phyloP scores from a whole-genome alignment of 2,797 vertebrate genomes.

The Leptodactylus fallax region DNA sequence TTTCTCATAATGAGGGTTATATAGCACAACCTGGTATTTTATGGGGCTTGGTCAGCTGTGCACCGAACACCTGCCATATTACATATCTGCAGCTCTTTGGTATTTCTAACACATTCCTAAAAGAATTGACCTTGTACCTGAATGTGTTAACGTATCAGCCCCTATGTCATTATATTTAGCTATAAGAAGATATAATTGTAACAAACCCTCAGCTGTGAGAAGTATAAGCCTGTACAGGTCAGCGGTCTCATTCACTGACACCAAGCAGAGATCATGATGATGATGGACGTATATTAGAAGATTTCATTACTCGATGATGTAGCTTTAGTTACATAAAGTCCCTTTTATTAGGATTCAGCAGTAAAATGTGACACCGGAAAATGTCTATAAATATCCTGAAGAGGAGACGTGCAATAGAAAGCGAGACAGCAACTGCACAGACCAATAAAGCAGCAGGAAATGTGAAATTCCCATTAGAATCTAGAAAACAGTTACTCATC shows the following conservation, averaged over 20 bases:
- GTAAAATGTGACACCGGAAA: not conserved
- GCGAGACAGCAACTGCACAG: not conserved
- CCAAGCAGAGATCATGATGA: not conserved
- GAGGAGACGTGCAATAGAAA: not conserved
- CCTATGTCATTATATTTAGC: not conserved
- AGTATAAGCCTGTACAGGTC: not conserved
- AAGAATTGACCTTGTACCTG: too few relatives aligned
- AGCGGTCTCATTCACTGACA: not conserved
- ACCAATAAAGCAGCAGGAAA: not conserved
- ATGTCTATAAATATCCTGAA: not conserved
- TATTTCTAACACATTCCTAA: not conserved
- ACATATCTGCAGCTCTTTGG: not conserved
- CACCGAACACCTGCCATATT: not conserved
- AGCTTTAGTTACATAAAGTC: not conserved
- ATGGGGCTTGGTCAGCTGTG: conserved; percentile 5
- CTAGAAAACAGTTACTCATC: too few relatives aligned
- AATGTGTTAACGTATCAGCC: not conserved
- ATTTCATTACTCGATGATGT: not conserved
- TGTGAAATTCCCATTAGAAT: not conserved
- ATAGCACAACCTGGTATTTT: not conserved
- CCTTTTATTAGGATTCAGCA: not conserved
- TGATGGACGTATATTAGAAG: not conserved
- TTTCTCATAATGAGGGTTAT: not conserved
- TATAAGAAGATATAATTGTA: not conserved
- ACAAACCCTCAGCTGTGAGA: not conserved